A percentile compares a stretch with the other conserved stretches of the same genome.
These are phyloP conservation scores for Plusia festucae DNA, from an alignment of 2,888 invertebrate genomes.

Conservation along the genomic window DNA sequence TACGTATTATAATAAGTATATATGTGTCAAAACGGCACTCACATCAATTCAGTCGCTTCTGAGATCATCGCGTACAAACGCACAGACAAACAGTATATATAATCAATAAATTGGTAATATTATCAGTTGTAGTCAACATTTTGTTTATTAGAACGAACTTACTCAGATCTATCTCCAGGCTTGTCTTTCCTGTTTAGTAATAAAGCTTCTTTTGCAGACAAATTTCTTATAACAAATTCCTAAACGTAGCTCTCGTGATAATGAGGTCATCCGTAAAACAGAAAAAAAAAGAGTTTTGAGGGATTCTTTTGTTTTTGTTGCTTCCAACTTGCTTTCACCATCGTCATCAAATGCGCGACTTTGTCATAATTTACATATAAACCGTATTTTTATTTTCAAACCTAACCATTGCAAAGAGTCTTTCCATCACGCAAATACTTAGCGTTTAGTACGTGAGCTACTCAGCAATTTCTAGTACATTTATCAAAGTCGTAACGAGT, in stretches of 20 bases:
- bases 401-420: neutral
- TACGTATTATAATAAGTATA: no score
- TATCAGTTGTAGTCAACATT: neutral
- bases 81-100: no score
- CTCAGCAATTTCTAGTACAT: slow-evolving; percentile 1
- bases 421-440: neutral
- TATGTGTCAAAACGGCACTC: no score
- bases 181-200: neutral
- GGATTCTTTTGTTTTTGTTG: neutral
- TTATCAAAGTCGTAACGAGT: slow-evolving; percentile 1
- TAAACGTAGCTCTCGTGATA: neutral
- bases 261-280: neutral
- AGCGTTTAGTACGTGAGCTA: neutral
- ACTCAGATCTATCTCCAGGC: neutral
- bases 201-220: neutral
- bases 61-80: no score
- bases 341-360: neutral
- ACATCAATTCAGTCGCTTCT: no score
- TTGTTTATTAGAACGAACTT: neutral
- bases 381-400: neutral
- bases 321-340: neutral
- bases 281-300: neutral
- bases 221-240: neutral
- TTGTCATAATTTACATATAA: neutral
- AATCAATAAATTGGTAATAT: no score